Conservation (phyloP, 2,888 invertebrate species). For the Melipona beecheii region DNA sequence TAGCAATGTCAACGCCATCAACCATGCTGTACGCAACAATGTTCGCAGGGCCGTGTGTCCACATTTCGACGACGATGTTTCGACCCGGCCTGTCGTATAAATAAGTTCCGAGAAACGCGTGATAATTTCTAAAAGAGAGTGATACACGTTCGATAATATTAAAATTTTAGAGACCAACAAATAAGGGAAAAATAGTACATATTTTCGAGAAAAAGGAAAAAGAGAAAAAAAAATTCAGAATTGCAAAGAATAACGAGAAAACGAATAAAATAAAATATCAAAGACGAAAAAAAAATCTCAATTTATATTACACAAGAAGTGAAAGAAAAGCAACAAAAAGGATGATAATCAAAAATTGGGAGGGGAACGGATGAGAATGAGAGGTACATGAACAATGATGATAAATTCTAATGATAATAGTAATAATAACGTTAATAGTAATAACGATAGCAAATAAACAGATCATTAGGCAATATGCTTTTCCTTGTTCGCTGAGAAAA, state of each 20-base stretch:
- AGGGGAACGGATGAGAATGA: background rate
- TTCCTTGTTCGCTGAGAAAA: constrained; percentile 29
- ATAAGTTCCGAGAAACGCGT: constrained; percentile 19
- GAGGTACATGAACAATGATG: constrained; percentile 9
- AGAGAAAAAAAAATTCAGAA: background rate
- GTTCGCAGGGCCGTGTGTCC: background rate
- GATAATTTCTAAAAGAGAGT: constrained; percentile 27
- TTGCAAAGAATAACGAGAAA: background rate
- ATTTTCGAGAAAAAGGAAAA: constrained; percentile 38
- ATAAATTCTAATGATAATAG: constrained; percentile 4
- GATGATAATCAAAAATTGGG: background rate
- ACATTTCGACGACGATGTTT: background rate
- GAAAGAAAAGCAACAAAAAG: no score
- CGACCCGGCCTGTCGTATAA: constrained; percentile 34
- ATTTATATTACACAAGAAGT: background rate
- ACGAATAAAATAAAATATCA: background rate
- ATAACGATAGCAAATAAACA: constrained; percentile 40
- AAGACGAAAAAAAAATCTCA: background rate
- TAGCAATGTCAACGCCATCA: constrained; percentile 6
- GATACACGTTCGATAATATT: constrained; percentile 48
- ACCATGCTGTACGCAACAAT: background rate
- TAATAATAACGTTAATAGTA: constrained; percentile 21
- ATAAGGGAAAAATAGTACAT: constrained; percentile 22
- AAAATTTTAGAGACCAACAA: constrained; percentile 12
- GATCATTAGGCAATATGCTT: constrained; percentile 54